These are phyloP conservation scores for Calyptomena viridis DNA, from an alignment of 2,113 vertebrate species.

Conservation along the genomic window DNA sequence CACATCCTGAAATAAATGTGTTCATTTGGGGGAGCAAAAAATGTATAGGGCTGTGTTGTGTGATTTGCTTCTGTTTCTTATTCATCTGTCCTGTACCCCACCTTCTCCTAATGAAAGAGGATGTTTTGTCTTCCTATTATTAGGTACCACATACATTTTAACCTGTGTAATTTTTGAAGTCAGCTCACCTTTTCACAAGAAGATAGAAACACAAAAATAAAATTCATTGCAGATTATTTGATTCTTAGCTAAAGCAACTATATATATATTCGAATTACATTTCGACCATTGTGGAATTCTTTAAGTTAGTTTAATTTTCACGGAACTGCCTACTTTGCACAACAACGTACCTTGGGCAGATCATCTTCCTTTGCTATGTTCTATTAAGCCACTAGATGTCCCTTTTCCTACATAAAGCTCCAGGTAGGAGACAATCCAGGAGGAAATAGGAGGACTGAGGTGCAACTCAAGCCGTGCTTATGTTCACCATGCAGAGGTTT, in stretches of 20 bases:
- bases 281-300: background rate
- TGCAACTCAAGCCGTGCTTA: background rate
- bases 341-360: background rate
- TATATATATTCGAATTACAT: background rate
- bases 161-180: background rate
- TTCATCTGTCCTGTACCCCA: background rate
- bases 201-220: background rate
- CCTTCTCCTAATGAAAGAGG: background rate
- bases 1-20: background rate
- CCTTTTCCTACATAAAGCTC: background rate
- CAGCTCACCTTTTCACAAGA: background rate
- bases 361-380: background rate
- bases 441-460: background rate
- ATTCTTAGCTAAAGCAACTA: background rate
- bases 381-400: slow-evolving; percentile 37
- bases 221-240: background rate
- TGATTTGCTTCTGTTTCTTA: background rate
- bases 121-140: background rate
- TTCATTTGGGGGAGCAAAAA: background rate
- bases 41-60: background rate
- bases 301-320: background rate
- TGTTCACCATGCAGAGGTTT: background rate
- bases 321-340: background rate
- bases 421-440: background rate
- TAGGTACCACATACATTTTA: background rate